Evolutionary conservation across 2,888 invertebrate species (phyloP).

Genomic region (Meghimatium bilineatum): DNA sequence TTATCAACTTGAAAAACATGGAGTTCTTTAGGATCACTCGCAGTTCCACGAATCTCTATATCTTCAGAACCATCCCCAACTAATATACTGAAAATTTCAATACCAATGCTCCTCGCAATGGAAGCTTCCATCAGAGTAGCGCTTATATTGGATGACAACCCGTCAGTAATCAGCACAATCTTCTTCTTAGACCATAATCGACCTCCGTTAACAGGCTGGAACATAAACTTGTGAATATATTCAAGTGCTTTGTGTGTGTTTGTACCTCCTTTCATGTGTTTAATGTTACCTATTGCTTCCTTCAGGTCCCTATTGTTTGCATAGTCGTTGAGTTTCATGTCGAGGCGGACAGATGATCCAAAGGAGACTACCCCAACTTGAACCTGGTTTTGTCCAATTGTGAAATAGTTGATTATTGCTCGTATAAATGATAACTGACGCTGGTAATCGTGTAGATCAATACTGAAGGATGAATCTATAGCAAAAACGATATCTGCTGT

Average conservation of each 20-base stretch:
- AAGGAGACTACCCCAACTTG: slow-evolving; percentile 61
- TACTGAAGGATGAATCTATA: slow-evolving; percentile 57
- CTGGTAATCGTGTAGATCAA: slow-evolving; percentile 50
- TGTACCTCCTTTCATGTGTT: slow-evolving; percentile 55
- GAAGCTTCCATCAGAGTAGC: slow-evolving; percentile 52
- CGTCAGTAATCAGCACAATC: slow-evolving; percentile 68
- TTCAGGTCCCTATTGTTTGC: slow-evolving; percentile 50
- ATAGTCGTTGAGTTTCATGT: slow-evolving; percentile 55
- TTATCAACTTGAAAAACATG: slow-evolving; percentile 62
- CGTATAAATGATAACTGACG: slow-evolving; percentile 53
- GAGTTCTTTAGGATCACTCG: slow-evolving; percentile 59
- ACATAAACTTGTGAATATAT: slow-evolving; percentile 53
- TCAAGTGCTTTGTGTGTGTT: slow-evolving; percentile 57
- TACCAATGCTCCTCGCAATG: slow-evolving; percentile 50
- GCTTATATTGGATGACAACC: slow-evolving; percentile 51
- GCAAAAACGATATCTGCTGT: slow-evolving; percentile 56
- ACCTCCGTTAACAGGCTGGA: slow-evolving; percentile 54
- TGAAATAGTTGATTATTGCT: slow-evolving; percentile 50
- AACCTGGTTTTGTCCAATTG: slow-evolving; percentile 53
- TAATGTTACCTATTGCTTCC: slow-evolving; percentile 55
- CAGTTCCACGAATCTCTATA: slow-evolving; percentile 59
- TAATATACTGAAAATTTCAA: slow-evolving; percentile 62
- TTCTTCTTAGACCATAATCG: slow-evolving; percentile 56
- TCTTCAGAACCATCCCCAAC: slow-evolving; percentile 60
- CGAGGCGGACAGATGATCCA: slow-evolving; percentile 52